phyloP scores from a whole-genome alignment of 35 echinoderm and acorn worm species.

The Nesometra sesokonis region DNA sequence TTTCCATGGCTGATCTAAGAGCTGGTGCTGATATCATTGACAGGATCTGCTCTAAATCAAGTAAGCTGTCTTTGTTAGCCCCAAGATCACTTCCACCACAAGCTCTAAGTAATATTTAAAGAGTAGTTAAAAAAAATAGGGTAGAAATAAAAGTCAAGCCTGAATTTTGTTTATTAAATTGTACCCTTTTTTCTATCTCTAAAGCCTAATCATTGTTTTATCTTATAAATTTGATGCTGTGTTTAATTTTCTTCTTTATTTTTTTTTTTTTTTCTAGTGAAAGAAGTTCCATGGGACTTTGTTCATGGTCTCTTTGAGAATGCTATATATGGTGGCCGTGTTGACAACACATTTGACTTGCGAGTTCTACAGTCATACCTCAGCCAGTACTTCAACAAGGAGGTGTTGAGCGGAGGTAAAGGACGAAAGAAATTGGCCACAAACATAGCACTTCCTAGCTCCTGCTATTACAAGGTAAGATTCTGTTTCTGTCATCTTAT shows the following conservation, averaged over 20 bases:
- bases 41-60: constrained; percentile 44
- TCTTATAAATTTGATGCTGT: too few species aligned
- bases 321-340: constrained; percentile 93
- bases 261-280: constrained; percentile 37
- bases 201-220: too few species aligned
- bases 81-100: too few species aligned
- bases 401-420: constrained; percentile 56
- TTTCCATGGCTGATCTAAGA: constrained; percentile 80
- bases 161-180: too few species aligned
- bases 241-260: background rate
- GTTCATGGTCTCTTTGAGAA: constrained; percentile 96
- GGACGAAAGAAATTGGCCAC: constrained; percentile 64
- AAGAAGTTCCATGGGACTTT: constrained; percentile 75
- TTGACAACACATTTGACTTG: constrained; percentile 98
- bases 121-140: too few species aligned
- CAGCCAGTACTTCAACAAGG: constrained; percentile 89
- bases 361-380: constrained; percentile 82
- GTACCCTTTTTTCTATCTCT: too few species aligned
- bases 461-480: constrained; percentile 74
- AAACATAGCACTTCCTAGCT: constrained; percentile 51
- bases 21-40: constrained; percentile 97
- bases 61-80: too few species aligned
- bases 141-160: too few species aligned
- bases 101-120: too few species aligned
- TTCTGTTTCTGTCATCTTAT: background rate